These are phyloP conservation scores for Meghimatium bilineatum DNA, from an alignment of 2,888 invertebrate species.

Conservation along the genomic window DNA sequence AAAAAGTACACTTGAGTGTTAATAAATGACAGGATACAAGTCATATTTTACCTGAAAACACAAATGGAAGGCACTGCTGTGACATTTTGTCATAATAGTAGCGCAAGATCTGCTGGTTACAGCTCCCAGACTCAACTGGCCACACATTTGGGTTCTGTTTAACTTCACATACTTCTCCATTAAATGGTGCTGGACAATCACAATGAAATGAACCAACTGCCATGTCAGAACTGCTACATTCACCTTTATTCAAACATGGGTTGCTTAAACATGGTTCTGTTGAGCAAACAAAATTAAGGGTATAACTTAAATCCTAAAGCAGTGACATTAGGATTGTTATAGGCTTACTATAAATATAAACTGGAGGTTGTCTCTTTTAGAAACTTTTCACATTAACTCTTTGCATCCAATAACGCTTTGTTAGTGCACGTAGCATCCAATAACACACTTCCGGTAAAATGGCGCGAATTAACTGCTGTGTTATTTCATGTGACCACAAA, in stretches of 20 bases:
- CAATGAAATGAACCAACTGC: slow-evolving; percentile 59
- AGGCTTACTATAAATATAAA: too few relatives aligned
- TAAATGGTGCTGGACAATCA: slow-evolving; percentile 66
- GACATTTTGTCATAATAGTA: slow-evolving; percentile 68
- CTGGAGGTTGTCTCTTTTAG: too few relatives aligned
- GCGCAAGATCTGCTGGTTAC: slow-evolving; percentile 61
- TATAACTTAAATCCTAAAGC: too few relatives aligned
- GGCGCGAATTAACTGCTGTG: too few relatives aligned
- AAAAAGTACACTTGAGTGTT: too few relatives aligned
- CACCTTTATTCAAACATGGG: slow-evolving; percentile 69
- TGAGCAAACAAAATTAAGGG: neutral
- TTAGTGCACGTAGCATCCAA: too few relatives aligned
- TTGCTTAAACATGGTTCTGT: slow-evolving; percentile 65
- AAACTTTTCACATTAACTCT: too few relatives aligned
- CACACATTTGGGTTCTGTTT: slow-evolving; percentile 70
- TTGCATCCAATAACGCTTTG: too few relatives aligned
- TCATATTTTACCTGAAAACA: slow-evolving; percentile 62
- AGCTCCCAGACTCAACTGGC: slow-evolving; percentile 66
- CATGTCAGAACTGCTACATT: slow-evolving; percentile 29
- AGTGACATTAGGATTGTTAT: too few relatives aligned
- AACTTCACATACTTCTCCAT: slow-evolving; percentile 65
- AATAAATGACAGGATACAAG: too few relatives aligned
- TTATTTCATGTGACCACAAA: too few relatives aligned
- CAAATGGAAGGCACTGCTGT: slow-evolving; percentile 69
- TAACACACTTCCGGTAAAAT: too few relatives aligned